phyloP scores from a whole-genome alignment of 2,888 invertebrate genomes.

The Oxytorus armatus region DNA sequence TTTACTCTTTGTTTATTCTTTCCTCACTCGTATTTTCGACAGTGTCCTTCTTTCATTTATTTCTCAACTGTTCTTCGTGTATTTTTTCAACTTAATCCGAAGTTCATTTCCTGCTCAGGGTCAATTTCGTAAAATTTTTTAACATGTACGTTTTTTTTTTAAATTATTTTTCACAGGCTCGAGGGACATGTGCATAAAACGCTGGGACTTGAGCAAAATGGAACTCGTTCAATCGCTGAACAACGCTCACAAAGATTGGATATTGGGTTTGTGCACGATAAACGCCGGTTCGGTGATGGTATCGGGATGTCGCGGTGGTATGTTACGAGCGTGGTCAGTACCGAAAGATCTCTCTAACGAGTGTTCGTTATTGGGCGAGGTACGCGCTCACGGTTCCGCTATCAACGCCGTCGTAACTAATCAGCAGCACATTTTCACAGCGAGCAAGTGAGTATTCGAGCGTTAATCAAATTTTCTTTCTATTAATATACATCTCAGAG shows the following conservation, averaged over 20 bases:
- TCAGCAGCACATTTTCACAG: slow-evolving; percentile 90
- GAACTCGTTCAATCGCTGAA: slow-evolving; percentile 89
- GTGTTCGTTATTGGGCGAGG: slow-evolving; percentile 88
- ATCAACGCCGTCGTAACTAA: slow-evolving; percentile 90
- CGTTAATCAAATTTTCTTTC: not conserved
- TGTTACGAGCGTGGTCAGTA: slow-evolving; percentile 90
- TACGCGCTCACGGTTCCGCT: slow-evolving; percentile 88
- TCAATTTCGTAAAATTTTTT: no score
- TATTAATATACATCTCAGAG: no score
- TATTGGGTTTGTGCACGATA: slow-evolving; percentile 89
- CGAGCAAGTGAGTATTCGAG: slow-evolving; percentile 90
- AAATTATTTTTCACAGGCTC: no score
- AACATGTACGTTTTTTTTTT: no score
- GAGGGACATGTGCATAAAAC: slow-evolving; percentile 93
- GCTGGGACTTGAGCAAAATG: slow-evolving; percentile 90
- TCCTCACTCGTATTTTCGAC: no score
- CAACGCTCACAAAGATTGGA: slow-evolving; percentile 95
- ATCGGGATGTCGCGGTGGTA: slow-evolving; percentile 91
- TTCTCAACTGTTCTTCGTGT: no score
- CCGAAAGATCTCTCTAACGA: slow-evolving; percentile 86
- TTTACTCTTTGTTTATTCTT: no score
- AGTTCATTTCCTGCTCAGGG: no score
- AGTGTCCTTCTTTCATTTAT: no score
- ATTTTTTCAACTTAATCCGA: no score
- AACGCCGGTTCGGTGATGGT: slow-evolving; percentile 86